Evolutionary conservation across 1,140 invertebrate species (phyloP).

Genomic region (Macrobrachium nipponense): DNA sequence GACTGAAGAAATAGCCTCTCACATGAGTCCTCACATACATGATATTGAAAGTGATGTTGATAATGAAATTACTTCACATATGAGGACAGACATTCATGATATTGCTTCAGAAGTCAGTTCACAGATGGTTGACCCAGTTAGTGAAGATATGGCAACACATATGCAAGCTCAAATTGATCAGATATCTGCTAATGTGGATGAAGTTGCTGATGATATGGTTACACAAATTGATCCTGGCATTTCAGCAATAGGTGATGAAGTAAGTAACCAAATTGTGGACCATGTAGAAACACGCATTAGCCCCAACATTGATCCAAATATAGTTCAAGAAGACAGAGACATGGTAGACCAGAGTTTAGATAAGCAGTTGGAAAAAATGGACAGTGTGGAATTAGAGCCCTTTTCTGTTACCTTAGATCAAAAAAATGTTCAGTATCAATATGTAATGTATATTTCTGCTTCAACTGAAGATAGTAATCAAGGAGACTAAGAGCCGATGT

Average conservation of each 20-base stretch:
- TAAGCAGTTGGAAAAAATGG: conserved; percentile 24
- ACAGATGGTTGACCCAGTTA: conserved; percentile 26
- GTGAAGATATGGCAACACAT: background rate
- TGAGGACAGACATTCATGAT: background rate
- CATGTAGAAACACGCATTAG: background rate
- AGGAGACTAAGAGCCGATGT: background rate
- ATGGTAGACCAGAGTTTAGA: conserved; percentile 14
- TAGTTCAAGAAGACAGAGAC: conserved; percentile 10
- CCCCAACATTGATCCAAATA: background rate
- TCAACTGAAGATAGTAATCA: conserved; percentile 28
- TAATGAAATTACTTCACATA: background rate
- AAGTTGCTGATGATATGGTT: background rate
- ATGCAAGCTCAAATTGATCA: conserved; percentile 20
- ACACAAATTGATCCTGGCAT: too few relatives aligned
- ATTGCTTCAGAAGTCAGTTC: conserved; percentile 4
- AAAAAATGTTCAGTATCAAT: conserved; percentile 48
- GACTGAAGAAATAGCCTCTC: conserved; percentile 7
- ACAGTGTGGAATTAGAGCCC: conserved; percentile 44
- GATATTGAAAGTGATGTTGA: background rate
- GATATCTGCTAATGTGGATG: background rate
- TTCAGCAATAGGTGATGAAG: background rate
- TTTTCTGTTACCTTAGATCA: conserved; percentile 66
- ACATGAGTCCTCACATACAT: conserved; percentile 5
- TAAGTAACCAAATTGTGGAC: background rate
- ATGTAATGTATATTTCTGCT: conserved; percentile 60